Evolutionary conservation across 1,140 invertebrate species (phyloP), one percentile per base, ranked within the genome.

Genomic region (Pemphigus obesinymphae): DNA sequence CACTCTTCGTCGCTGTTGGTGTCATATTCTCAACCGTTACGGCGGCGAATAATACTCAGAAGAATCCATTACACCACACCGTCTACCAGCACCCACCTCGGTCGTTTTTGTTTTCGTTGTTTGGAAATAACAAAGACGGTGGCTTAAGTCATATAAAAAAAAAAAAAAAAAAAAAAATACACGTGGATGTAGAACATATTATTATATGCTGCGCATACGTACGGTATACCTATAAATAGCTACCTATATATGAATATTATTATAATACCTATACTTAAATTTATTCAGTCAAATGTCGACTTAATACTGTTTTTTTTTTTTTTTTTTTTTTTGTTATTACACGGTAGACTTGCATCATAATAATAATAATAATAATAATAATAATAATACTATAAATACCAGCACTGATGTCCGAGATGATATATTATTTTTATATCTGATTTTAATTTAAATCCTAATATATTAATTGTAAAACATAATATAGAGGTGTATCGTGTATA

Each of bases 111-210:
- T 43, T 70, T 37, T 45, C 66, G 66, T 43, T 45, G 66, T 70
- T 70, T 70, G 66, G 37, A 70, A 70, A 70, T 70, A 70, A 70
- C 66, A 70, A 70, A 70, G 66, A 70, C 37, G 45, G 66, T 70
- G 66, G 66, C 40, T 40, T 70, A 70, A 70, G 66, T 45, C 66
- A 70, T 70, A 70, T n/a, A n/a, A n/a, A n/a, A n/a, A n/a, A n/a
- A n/a, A n/a, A n/a, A n/a, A n/a, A n/a, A n/a, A n/a, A n/a, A n/a
- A n/a, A n/a, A 70, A 70, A 70, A 43, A 70, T 45, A 70, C 26
- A 70, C 37, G 66, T 70, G 66, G n/a, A 70, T 45, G 66, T 70
- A 43, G 66, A 70, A 70, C 45, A 70, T 43, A 66, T 66, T 58
- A 58, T 63, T 31, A 31, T 63, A 63, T 63, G 31, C 58, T 31